These are phyloP conservation scores for Osmerus eperlanus DNA, from an alignment of 2,113 vertebrate species.

Conservation along the genomic window DNA sequence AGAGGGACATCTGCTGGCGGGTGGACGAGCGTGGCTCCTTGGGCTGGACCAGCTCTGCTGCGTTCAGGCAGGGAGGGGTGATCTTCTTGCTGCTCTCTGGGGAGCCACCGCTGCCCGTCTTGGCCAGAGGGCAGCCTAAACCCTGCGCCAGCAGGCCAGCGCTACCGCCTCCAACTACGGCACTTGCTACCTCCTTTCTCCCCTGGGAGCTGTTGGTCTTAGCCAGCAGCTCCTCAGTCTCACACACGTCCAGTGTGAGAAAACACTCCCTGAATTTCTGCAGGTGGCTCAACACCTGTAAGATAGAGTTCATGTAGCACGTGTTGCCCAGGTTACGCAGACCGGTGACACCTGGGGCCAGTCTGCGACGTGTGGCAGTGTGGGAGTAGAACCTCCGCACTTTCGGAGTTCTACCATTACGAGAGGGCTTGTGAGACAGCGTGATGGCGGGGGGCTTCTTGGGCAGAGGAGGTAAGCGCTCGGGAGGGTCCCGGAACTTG, in stretches of 20 bases:
- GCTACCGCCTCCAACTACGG: constrained; percentile 64
- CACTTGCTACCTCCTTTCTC: constrained; percentile 57
- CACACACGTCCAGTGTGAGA: constrained; percentile 90
- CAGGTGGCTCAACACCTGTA: constrained; percentile 98
- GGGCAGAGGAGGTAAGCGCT: constrained; percentile 59
- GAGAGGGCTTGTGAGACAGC: constrained; percentile 58
- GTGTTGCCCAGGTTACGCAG: constrained; percentile 97
- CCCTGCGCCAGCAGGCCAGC: constrained; percentile 43
- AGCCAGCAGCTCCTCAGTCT: constrained; percentile 91
- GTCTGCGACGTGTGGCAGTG: constrained; percentile 69
- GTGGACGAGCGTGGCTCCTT: constrained; percentile 85
- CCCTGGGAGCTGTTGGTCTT: constrained; percentile 78
- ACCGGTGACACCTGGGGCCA: constrained; percentile 92
- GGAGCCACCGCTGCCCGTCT: constrained; percentile 61
- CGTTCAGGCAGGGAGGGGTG: constrained; percentile 68
- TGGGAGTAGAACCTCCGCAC: constrained; percentile 73
- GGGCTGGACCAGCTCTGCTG: constrained; percentile 87
- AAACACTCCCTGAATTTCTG: constrained; percentile 99
- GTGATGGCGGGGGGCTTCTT: constrained; percentile 59
- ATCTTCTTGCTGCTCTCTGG: constrained; percentile 62
- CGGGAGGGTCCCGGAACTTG: constrained; percentile 80
- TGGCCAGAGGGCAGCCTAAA: constrained; percentile 55
- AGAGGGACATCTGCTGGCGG: constrained; percentile 94
- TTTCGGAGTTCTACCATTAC: constrained; percentile 55
- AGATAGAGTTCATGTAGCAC: constrained; percentile 99